A percentile compares a stretch with the other conserved stretches of the same genome.
phyloP scores from a whole-genome alignment of 23 tunicate species.

The Clavelina lepadiformis region DNA sequence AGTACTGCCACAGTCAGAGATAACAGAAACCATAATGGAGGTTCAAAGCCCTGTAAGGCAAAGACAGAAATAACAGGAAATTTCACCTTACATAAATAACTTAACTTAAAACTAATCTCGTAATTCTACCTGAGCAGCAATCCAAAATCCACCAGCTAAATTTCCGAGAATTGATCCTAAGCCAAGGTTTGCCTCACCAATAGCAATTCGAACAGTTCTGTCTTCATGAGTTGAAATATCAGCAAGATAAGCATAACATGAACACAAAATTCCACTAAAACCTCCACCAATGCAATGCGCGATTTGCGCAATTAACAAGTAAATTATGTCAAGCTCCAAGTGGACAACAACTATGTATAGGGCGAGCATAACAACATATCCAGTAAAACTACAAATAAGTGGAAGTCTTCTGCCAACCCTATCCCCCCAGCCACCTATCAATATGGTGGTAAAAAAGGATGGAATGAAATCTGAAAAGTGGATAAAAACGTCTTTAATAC shows the following conservation, averaged over 20 bases:
- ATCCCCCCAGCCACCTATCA: slow-evolving; percentile 69
- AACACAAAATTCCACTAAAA: slow-evolving; percentile 32
- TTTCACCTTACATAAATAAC: background rate
- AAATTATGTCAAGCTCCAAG: slow-evolving; percentile 23
- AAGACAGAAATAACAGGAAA: background rate
- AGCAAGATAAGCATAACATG: slow-evolving; percentile 45
- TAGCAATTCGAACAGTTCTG: slow-evolving; percentile 44
- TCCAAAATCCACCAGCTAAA: slow-evolving; percentile 52
- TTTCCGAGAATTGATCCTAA: slow-evolving; percentile 47
- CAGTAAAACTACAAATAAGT: slow-evolving; percentile 16
- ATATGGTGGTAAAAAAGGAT: slow-evolving; percentile 22
- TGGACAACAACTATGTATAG: slow-evolving; percentile 19
- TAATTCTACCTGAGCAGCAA: slow-evolving; percentile 23
- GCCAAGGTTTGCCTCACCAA: slow-evolving; percentile 44
- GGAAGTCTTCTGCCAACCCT: slow-evolving; percentile 59
- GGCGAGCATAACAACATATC: slow-evolving; percentile 16
- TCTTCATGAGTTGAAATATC: slow-evolving; percentile 33
- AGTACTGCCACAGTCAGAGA: background rate
- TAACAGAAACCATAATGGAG: background rate
- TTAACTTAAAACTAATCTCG: background rate
- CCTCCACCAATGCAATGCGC: slow-evolving; percentile 59
- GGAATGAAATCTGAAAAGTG: slow-evolving; percentile 19
- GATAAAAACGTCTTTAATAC: background rate
- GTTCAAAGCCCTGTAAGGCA: slow-evolving; percentile 10
- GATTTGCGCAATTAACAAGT: slow-evolving; percentile 29